Conservation (phyloP, 2,113 vertebrate species). For the Megaptera novaeangliae region DNA sequence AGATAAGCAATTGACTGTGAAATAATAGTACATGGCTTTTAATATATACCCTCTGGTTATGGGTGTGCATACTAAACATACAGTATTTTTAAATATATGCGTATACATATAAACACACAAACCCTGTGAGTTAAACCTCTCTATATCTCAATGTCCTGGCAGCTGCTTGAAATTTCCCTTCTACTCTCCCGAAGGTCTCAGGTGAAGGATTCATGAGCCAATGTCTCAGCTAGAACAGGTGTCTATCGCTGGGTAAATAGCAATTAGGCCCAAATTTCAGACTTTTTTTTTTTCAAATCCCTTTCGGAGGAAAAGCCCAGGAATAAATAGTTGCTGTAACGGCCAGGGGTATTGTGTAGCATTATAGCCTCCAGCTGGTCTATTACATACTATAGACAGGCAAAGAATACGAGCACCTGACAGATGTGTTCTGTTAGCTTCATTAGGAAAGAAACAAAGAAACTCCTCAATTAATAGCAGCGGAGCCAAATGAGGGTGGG, state of each 20-base stretch:
- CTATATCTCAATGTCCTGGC: conserved; percentile 79
- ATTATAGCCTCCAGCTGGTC: conserved; percentile 91
- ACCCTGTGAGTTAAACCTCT: conserved; percentile 67
- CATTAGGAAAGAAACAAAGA: conserved; percentile 94
- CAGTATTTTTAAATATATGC: conserved; percentile 64
- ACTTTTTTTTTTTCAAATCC: conserved; percentile 86
- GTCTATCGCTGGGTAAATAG: conserved; percentile 92
- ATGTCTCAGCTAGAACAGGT: conserved; percentile 90
- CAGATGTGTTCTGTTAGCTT: conserved; percentile 94
- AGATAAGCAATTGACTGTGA: conserved; percentile 69
- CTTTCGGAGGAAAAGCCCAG: conserved; percentile 90
- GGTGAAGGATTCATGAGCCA: conserved; percentile 92
- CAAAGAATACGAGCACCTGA: conserved; percentile 91
- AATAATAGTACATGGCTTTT: conserved; percentile 74
- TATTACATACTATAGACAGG: conserved; percentile 90
- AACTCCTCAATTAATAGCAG: conserved; percentile 91
- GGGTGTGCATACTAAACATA: conserved; percentile 74
- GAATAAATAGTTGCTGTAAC: conserved; percentile 91
- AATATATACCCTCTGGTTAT: conserved; percentile 66
- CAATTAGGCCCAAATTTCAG: conserved; percentile 95
- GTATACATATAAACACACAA: conserved; percentile 72
- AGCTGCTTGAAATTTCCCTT: conserved; percentile 90
- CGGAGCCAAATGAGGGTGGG: conserved; percentile 83
- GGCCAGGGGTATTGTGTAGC: conserved; percentile 89
- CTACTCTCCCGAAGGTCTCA: conserved; percentile 89